Evolutionary conservation across 2,888 invertebrate species (phyloP), one percentile per base, ranked within the genome.

Genomic region (Aporophyla lueneburgensis): DNA sequence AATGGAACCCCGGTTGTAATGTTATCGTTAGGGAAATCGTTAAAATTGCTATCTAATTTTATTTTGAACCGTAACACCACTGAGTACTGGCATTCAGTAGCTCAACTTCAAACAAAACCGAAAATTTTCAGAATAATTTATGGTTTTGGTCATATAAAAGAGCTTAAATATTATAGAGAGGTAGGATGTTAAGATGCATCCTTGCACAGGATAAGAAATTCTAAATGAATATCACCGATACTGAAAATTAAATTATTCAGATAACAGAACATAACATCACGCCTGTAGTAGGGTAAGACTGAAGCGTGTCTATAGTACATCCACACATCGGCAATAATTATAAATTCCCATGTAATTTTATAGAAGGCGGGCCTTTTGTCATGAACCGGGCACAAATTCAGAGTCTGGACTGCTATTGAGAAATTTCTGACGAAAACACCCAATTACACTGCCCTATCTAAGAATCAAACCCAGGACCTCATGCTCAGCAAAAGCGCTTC

Each of bases 1-100:
- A 86, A 87, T 81, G 62, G 75, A 81, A 58, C 27, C 54, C 61
- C 65, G 72, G 76, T 71, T 71, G 72, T 74, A 74, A 80, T 81
- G 62, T 74, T 81, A 81, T 80, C 82, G 78, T 80, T 86, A 68
- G 68, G 76, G 46, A 75, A 59, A 84, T 83, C 87, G 85, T 89
- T 83, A 83, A 83, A 87, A 83, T 75, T 71, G 86, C 80, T 82
- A 84, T 86, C 69, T 86, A 81, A 87, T 84, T 88, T 86, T 87
- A 88, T 89, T 89, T 81, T 80, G 81, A 80, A 86, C 56, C 79
- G 74, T 84, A 67, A 75, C 68, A 3, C 56, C 76, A 71, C 68
- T 61, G 73, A 33, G 3, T 54, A 5, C 33, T 58, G 5, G 16
- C 2, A 33, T 66, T 43, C 82, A 83, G 82, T 84, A 71, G 46